A percentile compares a stretch with the other conserved stretches of the same genome.
These are phyloP conservation scores for Osmerus eperlanus DNA, from an alignment of 2,113 vertebrate species.

Conservation along the genomic window DNA sequence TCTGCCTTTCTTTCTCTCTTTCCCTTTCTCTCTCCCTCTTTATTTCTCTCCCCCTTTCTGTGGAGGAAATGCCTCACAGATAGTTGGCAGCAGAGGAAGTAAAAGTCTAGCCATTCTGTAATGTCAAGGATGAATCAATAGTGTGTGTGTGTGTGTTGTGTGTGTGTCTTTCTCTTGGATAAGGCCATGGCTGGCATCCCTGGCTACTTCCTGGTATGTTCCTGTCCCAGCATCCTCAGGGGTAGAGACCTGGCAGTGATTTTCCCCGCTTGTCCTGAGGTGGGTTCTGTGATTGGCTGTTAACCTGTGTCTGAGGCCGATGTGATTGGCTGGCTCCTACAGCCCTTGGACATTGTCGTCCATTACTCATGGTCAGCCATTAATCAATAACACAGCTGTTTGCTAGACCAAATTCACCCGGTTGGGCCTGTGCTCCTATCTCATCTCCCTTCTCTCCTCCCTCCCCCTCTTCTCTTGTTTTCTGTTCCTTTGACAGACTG, in stretches of 20 bases:
- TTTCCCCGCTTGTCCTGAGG: background rate
- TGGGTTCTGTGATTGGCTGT: background rate
- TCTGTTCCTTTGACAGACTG: no score
- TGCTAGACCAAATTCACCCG: no score
- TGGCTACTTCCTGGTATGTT: slow-evolving; percentile 22
- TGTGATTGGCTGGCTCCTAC: slow-evolving; percentile 37
- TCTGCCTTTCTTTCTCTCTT: background rate
- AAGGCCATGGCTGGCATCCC: slow-evolving; percentile 6
- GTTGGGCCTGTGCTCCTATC: no score
- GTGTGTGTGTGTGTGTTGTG: background rate
- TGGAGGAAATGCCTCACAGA: slow-evolving; percentile 43
- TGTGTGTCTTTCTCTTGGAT: slow-evolving; percentile 23
- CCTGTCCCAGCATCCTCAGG: slow-evolving; percentile 11
- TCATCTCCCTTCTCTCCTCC: no score
- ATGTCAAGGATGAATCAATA: slow-evolving; percentile 47
- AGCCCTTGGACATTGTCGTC: slow-evolving; percentile 16
- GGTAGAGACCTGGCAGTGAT: background rate
- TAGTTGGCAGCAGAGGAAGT: slow-evolving; percentile 48
- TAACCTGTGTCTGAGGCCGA: slow-evolving; percentile 11
- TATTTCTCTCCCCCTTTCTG: slow-evolving; percentile 19
- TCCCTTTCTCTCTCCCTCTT: background rate
- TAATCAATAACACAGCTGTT: no score
- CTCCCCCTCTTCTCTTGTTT: no score
- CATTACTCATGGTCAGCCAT: no score
- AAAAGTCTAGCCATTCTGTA: slow-evolving; percentile 42